These are phyloP conservation scores for Eueremaeus valkanovi DNA, from an alignment of 2,888 invertebrate species.

Conservation along the genomic window DNA sequence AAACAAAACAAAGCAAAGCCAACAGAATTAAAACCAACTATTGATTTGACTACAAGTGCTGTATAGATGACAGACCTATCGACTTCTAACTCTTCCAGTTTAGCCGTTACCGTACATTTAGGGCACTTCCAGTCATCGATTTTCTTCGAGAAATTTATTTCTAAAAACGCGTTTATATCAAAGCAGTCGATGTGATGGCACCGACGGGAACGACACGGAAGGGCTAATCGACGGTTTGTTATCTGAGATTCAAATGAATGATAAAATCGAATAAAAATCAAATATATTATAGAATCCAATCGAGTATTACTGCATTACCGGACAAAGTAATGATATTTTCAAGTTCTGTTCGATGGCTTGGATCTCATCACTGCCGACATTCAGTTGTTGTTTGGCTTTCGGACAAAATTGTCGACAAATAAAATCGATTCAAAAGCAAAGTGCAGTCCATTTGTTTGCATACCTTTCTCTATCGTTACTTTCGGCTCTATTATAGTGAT, in stretches of 20 bases:
- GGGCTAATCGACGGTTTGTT: background rate
- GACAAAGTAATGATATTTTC: slow-evolving; percentile 6
- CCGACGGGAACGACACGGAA: background rate
- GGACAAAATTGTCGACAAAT: too few relatives aligned
- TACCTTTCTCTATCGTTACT: too few relatives aligned
- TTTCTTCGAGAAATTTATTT: background rate
- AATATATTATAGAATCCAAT: background rate
- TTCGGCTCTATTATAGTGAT: too few relatives aligned
- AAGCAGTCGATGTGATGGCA: slow-evolving; percentile 8
- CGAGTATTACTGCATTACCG: background rate
- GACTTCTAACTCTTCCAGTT: background rate
- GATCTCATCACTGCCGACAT: background rate
- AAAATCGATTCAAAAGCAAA: too few relatives aligned
- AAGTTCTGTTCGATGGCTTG: background rate
- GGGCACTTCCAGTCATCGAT: slow-evolving; percentile 6
- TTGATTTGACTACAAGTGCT: too few relatives aligned
- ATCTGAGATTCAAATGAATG: background rate
- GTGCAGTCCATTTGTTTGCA: too few relatives aligned
- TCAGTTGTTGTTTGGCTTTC: background rate
- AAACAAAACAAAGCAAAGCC: too few relatives aligned
- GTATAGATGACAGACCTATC: background rate
- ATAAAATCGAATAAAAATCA: too few relatives aligned
- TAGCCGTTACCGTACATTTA: background rate
- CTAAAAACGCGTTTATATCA: background rate
- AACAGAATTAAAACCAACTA: too few relatives aligned